These are phyloP conservation scores for Tenebrio molitor DNA, from an alignment of 1,140 invertebrate genomes.

Conservation along the genomic window DNA sequence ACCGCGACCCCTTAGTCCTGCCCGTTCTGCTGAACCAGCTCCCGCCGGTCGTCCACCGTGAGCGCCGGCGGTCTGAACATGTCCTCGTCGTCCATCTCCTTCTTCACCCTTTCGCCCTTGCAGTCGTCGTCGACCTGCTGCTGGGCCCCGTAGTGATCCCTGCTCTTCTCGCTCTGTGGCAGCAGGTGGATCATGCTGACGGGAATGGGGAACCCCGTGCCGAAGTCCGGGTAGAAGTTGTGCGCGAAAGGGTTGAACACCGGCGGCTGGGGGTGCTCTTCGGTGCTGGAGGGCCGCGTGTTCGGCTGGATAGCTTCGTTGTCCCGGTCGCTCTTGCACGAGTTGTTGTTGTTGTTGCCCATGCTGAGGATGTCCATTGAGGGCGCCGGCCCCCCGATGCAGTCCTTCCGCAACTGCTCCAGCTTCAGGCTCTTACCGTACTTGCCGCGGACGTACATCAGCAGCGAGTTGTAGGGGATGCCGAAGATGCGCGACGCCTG, in stretches of 20 bases:
- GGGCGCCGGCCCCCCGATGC: constrained; percentile 77
- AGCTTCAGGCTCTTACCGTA: constrained; percentile 91
- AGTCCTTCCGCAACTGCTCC: constrained; percentile 88
- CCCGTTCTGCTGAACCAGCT: constrained; percentile 75
- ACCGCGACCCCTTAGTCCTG: constrained; percentile 70
- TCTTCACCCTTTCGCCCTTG: constrained; percentile 73
- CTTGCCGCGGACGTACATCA: constrained; percentile 94
- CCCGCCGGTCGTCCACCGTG: constrained; percentile 70
- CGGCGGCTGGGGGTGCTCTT: constrained; percentile 70
- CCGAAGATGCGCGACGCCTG: constrained; percentile 91
- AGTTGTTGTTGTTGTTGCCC: constrained; percentile 79
- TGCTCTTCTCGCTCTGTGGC: constrained; percentile 80
- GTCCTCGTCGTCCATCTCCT: constrained; percentile 76
- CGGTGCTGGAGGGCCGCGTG: constrained; percentile 73
- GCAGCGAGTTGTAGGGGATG: constrained; percentile 90
- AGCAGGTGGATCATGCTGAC: constrained; percentile 86
- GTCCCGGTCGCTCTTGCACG: constrained; percentile 66
- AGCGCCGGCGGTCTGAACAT: constrained; percentile 70
- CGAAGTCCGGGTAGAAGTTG: constrained; percentile 86
- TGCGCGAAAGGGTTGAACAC: constrained; percentile 81
- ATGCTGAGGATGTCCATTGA: constrained; percentile 78
- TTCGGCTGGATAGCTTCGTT: constrained; percentile 64
- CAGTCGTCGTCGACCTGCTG: constrained; percentile 74
- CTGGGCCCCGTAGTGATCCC: constrained; percentile 70
- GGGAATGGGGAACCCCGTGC: constrained; percentile 83